Evolutionary conservation across 2,797 vertebrate species (phyloP), one percentile per base, ranked within the genome.

Genomic region (Phrynocephalus forsythii): DNA sequence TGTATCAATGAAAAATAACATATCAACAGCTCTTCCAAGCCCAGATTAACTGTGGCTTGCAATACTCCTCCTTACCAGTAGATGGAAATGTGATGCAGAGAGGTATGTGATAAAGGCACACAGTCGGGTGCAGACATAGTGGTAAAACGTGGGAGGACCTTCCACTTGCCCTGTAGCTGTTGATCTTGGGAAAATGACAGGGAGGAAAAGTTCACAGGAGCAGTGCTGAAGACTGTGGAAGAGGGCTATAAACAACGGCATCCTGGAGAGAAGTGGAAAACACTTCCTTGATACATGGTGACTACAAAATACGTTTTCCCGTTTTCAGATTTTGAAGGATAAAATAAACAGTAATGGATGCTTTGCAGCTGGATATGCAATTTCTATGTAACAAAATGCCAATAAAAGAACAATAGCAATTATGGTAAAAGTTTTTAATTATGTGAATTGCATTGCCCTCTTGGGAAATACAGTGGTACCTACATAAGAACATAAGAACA

Each of bases 41-140:
- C 30, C 22, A 50, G 3, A 28, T 79, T 11, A 44, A 9, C 60
- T 20, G 38, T 60, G 24, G 8, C 26, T 38, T 84, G 56, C 8
- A 81, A 76, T n/a, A 44, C 28, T 50, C 9, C 76, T 0, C 76
- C 98, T 98, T 92, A 99, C 98, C 98, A 99, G 93, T 56, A 95
- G 91, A 22, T 96, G 94, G 81, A 99, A 98, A 84, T 97, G 93
- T 3, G 91, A 93, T 6, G 97, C 94, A 1, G 97, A 96, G 52
- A 98, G 97, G 1, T 96, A 96, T 88, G 98, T 97, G 83, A 99
- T 97, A 82, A 96, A 98, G 83, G 97, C 95, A 90, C 98, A 99
- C 81, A 99, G 93, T 26, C 97, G 98, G 88, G 98, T 96, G 83
- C 98, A 99, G 52, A 98, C 89, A 5, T 98, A 97, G 73, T 98